phyloP scores from a whole-genome alignment of 2,113 vertebrate genomes.

The Salvelinus fontinalis region DNA sequence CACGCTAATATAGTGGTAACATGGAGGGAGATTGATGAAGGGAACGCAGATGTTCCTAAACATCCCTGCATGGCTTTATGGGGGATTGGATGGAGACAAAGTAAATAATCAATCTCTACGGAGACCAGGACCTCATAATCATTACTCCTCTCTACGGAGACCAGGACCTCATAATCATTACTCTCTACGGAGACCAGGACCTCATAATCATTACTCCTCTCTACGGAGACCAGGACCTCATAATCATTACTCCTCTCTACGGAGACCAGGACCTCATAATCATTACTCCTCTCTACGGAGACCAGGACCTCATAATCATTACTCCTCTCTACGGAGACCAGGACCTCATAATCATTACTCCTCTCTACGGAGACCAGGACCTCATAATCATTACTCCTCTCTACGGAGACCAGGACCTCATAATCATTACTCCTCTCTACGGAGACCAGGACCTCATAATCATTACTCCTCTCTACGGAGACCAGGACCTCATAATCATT shows the following conservation, averaged over 20 bases:
- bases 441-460: too few species aligned
- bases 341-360: neutral
- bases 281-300: too few species aligned
- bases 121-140: slow-evolving; percentile 44
- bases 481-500: slow-evolving; percentile 23
- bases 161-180: slow-evolving; percentile 39
- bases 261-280: slow-evolving; percentile 47
- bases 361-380: too few species aligned
- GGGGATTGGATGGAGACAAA: slow-evolving; percentile 39
- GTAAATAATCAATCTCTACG: slow-evolving; percentile 59
- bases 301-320: too few species aligned
- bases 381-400: too few species aligned
- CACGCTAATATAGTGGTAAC: slow-evolving; percentile 40
- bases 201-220: too few species aligned
- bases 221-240: too few species aligned
- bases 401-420: slow-evolving; percentile 49
- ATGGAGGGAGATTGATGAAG: slow-evolving; percentile 48
- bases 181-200: slow-evolving; percentile 52
- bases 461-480: slow-evolving; percentile 57
- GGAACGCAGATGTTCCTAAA: slow-evolving; percentile 55
- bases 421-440: too few species aligned
- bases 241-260: too few species aligned
- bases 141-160: too few species aligned
- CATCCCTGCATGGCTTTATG: slow-evolving; percentile 34
- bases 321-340: slow-evolving; percentile 54